phyloP scores from a whole-genome alignment of 2,888 invertebrate species.

The Caenorhabditis sp. region DNA sequence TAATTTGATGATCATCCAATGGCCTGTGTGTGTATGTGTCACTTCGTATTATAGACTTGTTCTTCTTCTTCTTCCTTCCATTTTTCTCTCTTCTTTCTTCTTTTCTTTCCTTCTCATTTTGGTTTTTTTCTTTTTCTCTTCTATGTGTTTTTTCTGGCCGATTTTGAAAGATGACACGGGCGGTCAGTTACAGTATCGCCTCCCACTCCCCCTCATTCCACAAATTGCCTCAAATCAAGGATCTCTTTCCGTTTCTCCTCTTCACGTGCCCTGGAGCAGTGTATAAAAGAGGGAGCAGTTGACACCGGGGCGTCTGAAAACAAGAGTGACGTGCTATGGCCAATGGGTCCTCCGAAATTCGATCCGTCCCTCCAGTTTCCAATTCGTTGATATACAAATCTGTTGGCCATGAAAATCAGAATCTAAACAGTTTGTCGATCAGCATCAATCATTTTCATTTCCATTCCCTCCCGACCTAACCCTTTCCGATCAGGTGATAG shows the following conservation, averaged over 20 bases:
- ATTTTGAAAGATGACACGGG: no score
- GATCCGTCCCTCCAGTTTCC: background rate
- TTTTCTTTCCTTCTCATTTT: background rate
- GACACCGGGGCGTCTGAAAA: background rate
- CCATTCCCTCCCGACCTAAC: background rate
- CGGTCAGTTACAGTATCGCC: no score
- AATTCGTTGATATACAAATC: background rate
- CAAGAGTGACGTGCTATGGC: constrained; percentile 11
- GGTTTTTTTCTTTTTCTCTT: background rate
- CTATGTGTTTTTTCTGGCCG: no score
- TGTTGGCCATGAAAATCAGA: background rate
- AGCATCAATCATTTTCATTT: background rate
- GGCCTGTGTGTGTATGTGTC: constrained; percentile 26
- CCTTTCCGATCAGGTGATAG: constrained; percentile 4
- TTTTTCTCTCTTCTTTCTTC: background rate
- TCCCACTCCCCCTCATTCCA: background rate
- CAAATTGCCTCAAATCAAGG: constrained; percentile 11
- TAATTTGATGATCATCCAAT: constrained; percentile 11
- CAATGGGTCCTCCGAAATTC: background rate
- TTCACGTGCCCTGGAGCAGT: constrained; percentile 10
- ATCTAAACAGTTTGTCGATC: constrained; percentile 10
- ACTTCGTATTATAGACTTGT: constrained; percentile 59
- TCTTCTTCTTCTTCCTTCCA: constrained; percentile 19
- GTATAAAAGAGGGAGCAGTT: constrained; percentile 1
- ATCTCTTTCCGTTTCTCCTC: constrained; percentile 1